A percentile compares a stretch with the other conserved stretches of the same genome.
Conservation (phyloP, 2,113 vertebrate species). For the Monopterus albus region DNA sequence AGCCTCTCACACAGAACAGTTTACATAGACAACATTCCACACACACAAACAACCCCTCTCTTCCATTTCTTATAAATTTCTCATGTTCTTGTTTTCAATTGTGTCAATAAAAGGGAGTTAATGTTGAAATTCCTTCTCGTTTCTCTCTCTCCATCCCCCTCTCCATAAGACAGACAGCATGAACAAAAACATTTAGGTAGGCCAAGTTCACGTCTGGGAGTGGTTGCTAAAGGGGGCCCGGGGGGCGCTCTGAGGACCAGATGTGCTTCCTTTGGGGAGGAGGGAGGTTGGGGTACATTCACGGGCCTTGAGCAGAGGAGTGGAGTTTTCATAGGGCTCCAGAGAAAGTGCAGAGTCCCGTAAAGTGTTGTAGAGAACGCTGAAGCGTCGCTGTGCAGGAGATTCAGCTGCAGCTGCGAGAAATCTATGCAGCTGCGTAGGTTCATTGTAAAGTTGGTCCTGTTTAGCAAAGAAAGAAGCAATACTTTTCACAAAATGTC, state of each 20-base stretch:
- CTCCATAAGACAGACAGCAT: slow-evolving; percentile 51
- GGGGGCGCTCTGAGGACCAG: slow-evolving; percentile 73
- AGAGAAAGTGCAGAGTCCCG: slow-evolving; percentile 32
- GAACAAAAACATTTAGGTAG: slow-evolving; percentile 80
- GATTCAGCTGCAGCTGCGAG: not conserved
- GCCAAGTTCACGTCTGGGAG: slow-evolving; percentile 80
- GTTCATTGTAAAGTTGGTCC: not conserved
- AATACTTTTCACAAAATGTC: too few relatives aligned
- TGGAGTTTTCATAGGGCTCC: slow-evolving; percentile 39
- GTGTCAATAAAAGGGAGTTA: slow-evolving; percentile 68
- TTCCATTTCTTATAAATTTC: slow-evolving; percentile 17
- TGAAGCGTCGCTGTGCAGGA: not conserved
- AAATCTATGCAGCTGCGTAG: not conserved
- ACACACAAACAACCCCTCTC: not conserved
- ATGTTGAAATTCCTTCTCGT: slow-evolving; percentile 62
- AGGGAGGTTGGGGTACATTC: slow-evolving; percentile 31
- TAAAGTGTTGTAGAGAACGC: slow-evolving; percentile 8
- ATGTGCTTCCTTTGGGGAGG: slow-evolving; percentile 64
- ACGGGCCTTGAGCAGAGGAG: not conserved
- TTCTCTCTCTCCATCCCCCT: slow-evolving; percentile 12
- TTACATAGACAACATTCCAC: slow-evolving; percentile 7
- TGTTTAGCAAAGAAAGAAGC: not conserved
- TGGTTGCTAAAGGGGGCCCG: slow-evolving; percentile 68
- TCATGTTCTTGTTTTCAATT: slow-evolving; percentile 64
- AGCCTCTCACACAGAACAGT: not conserved